Evolutionary conservation across 2,113 vertebrate genomes (phyloP), one percentile per base, ranked within the genome.

Genomic region (Indri indri): DNA sequence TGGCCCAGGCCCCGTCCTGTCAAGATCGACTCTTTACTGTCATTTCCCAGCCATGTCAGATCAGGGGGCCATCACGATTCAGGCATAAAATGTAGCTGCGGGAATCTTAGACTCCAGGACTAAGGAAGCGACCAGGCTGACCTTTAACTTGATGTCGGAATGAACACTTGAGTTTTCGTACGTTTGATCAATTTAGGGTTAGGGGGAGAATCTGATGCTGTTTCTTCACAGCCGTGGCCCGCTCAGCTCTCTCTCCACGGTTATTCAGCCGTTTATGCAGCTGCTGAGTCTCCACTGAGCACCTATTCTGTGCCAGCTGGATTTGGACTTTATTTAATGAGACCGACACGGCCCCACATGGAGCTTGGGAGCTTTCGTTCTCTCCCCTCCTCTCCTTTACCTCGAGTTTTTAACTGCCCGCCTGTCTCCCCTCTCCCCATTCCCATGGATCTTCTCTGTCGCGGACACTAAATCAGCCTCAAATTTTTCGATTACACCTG

Each of bases 321-420:
- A 0, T 27, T 1, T 23, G 76, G 34, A 30, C 4, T 3, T n/a
- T 16, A 17, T 42, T 42, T 42, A 42, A 2, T 45, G 22, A 13
- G 57, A 18, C 3, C 13, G 5, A 13, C 18, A 3, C 3, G 6
- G 74, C 40, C 25, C 8, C 40, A 30, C 0, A 0, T 8, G 59
- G 18, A 71, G 23, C 13, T 40, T 12, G 59, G 18, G 65, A 42
- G 23, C 13, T 40, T 34, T 2, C 18, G 8, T 18, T 22, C 37
- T 71, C 6, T 3, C 34, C 34, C 17, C 1, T 25, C 20, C 18
- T 57, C 27, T 84, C 34, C 34, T 25, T 66, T 76, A 23, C 42
- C 7, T 1, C 68, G 22, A 37, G 18, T 12, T 65, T 40, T 47
- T 52, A 37, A 65, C 18, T 22, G 40, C n/a, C 50, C 12, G 3